Conservation (phyloP, 2,113 vertebrate genomes). For the Ancistrus triradiatus region DNA sequence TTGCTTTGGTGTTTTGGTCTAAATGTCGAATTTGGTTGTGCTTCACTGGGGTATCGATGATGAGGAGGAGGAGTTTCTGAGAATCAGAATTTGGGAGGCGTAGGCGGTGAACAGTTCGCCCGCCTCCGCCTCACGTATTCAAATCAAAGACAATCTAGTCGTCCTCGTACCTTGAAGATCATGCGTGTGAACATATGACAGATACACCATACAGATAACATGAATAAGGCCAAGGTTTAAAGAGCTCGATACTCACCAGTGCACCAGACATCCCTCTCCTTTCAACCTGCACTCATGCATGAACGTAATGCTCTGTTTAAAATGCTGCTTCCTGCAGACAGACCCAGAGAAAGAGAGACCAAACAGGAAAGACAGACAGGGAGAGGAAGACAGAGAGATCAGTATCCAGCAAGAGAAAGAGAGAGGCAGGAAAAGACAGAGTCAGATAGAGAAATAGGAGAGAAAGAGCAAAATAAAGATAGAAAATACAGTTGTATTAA, state of each 20-base stretch:
- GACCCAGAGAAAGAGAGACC: not conserved
- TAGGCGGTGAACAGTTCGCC: not conserved
- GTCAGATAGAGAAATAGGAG: too few relatives aligned
- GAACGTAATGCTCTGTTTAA: constrained; percentile 89
- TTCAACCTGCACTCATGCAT: constrained; percentile 88
- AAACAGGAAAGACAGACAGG: too few relatives aligned
- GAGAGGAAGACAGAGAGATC: not conserved
- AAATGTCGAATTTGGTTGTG: constrained; percentile 6
- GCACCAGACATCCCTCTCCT: constrained; percentile 87
- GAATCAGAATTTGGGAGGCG: constrained; percentile 5
- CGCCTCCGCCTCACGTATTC: not conserved
- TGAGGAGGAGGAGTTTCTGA: constrained; percentile 8
- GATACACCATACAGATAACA: too few relatives aligned
- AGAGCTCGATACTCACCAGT: constrained; percentile 93
- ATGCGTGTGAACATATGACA: too few relatives aligned
- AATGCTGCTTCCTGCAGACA: constrained; percentile 80
- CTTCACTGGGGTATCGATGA: not conserved
- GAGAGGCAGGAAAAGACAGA: not conserved
- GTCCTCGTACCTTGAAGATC: too few relatives aligned
- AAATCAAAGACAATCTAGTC: constrained; percentile 1
- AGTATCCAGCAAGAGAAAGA: not conserved
- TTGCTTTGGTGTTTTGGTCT: not conserved
- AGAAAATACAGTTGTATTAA: too few relatives aligned
- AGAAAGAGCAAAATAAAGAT: too few relatives aligned
- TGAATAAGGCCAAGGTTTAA: too few relatives aligned